Percentiles rank a stretch among this genome's conserved stretches.
These are phyloP conservation scores for Gymnothorax reevesii DNA, from an alignment of 2,797 vertebrate species.

Conservation along the genomic window DNA sequence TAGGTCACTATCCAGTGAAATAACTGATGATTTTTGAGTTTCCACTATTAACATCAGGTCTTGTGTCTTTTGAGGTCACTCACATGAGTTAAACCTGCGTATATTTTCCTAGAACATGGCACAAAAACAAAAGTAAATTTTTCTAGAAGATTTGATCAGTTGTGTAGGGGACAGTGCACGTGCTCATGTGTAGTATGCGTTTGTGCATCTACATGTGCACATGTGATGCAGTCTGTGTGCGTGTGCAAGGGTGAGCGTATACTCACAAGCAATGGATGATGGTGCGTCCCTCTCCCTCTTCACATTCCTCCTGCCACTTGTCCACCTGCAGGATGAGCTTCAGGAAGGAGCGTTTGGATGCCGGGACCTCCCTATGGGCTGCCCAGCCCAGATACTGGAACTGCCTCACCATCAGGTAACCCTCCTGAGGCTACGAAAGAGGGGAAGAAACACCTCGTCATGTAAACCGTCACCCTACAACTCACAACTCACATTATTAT, in stretches of 20 bases:
- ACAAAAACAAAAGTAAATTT: no score
- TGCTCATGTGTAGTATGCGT: background rate
- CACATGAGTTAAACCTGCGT: no score
- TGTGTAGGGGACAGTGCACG: background rate
- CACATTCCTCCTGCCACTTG: conserved; percentile 98
- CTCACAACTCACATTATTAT: no score
- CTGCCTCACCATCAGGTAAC: conserved; percentile 97
- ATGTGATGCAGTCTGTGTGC: background rate
- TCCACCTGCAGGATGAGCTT: conserved; percentile 97
- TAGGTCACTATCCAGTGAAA: no score
- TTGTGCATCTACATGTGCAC: conserved; percentile 13
- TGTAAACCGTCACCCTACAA: background rate
- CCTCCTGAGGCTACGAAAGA: conserved; percentile 88
- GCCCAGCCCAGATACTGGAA: conserved; percentile 98
- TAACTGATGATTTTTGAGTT: no score
- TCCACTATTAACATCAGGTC: no score
- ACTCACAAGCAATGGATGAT: conserved; percentile 98
- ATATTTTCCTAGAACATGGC: no score
- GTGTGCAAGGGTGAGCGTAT: background rate
- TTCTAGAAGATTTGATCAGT: background rate
- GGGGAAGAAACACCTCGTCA: conserved; percentile 29
- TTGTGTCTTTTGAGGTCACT: no score
- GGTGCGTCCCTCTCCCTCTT: conserved; percentile 94
- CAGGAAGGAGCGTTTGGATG: conserved; percentile 95
- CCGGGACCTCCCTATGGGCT: conserved; percentile 91